Conservation (phyloP, 2,113 vertebrate species). For the Columba livia region DNA sequence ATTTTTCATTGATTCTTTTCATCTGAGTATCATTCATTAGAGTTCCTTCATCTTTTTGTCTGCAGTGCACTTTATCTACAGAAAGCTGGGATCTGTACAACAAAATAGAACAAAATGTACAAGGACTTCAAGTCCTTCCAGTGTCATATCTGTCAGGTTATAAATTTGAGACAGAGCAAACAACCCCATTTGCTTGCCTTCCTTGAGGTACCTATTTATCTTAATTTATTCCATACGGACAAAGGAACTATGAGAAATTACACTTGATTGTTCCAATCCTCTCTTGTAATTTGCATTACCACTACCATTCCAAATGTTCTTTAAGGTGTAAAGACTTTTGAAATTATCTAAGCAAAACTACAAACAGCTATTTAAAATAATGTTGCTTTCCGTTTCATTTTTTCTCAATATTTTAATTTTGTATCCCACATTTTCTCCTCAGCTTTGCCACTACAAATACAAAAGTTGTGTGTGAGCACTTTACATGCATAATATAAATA, state of each 20-base stretch:
- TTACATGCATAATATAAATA: not conserved
- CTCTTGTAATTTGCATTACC: not conserved
- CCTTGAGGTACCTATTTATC: not conserved
- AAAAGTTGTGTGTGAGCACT: not conserved
- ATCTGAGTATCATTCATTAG: constrained; percentile 61
- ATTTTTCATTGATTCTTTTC: constrained; percentile 70
- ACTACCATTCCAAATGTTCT: not conserved
- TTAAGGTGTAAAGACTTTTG: not conserved
- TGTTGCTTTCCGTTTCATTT: not conserved
- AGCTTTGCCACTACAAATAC: not conserved
- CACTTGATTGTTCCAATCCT: constrained; percentile 11
- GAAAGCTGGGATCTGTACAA: constrained; percentile 6
- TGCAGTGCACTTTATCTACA: constrained; percentile 2
- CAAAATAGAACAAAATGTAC: constrained; percentile 31
- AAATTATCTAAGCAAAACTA: not conserved
- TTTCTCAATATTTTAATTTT: not conserved
- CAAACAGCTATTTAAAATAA: not conserved
- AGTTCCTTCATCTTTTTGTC: constrained; percentile 39
- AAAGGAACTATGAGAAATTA: not conserved
- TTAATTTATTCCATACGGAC: not conserved
- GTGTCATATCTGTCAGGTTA: constrained; percentile 29
- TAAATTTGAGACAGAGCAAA: not conserved
- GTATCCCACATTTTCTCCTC: not conserved
- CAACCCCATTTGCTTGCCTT: not conserved
- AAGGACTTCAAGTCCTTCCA: constrained; percentile 13